These are phyloP conservation scores for Eurypyga helias DNA, from an alignment of 2,113 vertebrate species.

Conservation along the genomic window DNA sequence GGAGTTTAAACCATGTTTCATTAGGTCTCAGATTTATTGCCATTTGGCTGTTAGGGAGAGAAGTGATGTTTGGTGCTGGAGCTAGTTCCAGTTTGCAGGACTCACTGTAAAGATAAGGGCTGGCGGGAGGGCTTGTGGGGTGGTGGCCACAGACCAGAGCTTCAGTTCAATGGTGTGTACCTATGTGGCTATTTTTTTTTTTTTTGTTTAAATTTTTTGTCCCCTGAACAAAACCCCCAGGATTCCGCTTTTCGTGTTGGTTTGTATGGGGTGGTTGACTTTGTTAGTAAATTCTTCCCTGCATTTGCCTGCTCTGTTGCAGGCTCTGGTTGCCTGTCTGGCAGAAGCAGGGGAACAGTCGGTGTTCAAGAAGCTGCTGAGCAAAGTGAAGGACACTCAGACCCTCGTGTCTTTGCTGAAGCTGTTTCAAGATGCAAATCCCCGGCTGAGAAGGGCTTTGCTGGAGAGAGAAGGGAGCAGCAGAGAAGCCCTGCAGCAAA, in stretches of 20 bases:
- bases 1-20: background rate
- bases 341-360: conserved; percentile 33
- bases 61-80: background rate
- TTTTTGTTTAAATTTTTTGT: background rate
- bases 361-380: conserved; percentile 70
- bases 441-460: conserved; percentile 33
- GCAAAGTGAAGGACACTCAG: conserved; percentile 44
- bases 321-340: conserved; percentile 71
- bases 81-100: background rate
- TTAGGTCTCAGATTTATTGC: background rate
- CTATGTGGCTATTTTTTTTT: background rate
- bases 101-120: background rate
- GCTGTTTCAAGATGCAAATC: conserved; percentile 49
- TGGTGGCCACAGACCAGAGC: background rate
- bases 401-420: conserved; percentile 61
- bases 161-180: background rate
- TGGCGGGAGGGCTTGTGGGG: background rate
- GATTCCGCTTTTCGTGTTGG: background rate
- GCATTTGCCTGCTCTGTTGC: background rate
- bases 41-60: background rate
- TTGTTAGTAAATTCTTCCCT: background rate
- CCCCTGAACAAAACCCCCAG: background rate
- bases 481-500: background rate
- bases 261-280: background rate
- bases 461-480: background rate